Evolutionary conservation across 2,888 invertebrate species (phyloP).

Genomic region (Chorisops tibialis): DNA sequence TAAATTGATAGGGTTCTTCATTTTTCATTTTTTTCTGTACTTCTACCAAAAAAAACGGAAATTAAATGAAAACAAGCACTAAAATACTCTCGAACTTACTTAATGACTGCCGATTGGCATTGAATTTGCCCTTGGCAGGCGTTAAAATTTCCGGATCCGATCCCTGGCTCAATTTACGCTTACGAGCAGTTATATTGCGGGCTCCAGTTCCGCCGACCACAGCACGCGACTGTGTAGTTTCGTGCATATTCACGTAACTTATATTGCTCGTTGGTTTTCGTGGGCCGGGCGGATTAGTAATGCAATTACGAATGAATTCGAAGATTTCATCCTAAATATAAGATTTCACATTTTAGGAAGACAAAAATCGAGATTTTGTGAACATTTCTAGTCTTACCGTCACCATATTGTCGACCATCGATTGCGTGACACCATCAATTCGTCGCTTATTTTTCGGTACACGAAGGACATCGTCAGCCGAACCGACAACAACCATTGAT

Average conservation of each 20-base stretch:
- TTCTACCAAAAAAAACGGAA: neutral
- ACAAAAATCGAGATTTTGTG: neutral
- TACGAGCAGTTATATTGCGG: constrained; percentile 41
- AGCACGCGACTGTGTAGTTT: neutral
- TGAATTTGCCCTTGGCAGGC: constrained; percentile 15
- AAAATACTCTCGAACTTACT: constrained; percentile 12
- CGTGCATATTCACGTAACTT: neutral
- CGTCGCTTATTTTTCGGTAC: constrained; percentile 67
- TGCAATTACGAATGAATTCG: constrained; percentile 61
- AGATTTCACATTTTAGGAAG: constrained; percentile 5
- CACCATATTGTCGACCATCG: constrained; percentile 74
- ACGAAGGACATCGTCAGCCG: constrained; percentile 71
- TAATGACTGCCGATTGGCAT: constrained; percentile 3
- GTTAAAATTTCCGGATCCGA: constrained; percentile 24
- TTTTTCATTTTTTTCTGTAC: constrained; percentile 38
- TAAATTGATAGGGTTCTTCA: constrained; percentile 48
- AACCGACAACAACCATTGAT: constrained; percentile 72
- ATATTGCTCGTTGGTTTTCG: constrained; percentile 33
- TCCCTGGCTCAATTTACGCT: constrained; percentile 32
- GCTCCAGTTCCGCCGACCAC: constrained; percentile 53
- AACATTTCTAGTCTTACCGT: constrained; percentile 52
- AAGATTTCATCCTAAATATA: constrained; percentile 60
- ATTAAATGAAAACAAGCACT: neutral
- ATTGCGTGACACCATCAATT: constrained; percentile 73
- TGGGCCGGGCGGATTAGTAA: constrained; percentile 58